Evolutionary conservation across 2,888 invertebrate genomes (phyloP), one percentile per base, ranked within the genome.

Genomic region (Ypsolopha sequella): DNA sequence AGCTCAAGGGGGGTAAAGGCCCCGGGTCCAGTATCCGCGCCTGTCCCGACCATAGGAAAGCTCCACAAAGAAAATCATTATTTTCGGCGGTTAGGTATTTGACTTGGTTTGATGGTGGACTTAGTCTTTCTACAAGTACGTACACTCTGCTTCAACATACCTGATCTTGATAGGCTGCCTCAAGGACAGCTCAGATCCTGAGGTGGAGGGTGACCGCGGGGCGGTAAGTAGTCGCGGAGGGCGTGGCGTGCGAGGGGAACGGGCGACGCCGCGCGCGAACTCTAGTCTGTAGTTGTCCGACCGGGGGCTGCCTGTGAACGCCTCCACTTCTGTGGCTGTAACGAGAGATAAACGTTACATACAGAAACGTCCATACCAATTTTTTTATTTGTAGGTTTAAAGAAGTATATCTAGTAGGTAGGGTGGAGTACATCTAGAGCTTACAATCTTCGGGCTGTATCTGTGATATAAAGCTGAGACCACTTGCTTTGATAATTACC

Each of bases 201-300:
- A 80, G 51, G 76, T 70, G 61, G 79, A 78, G 35, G 80, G 78
- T 7, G 73, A 68, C 41, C 76, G 65, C 4, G 81, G 55, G 51
- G 79, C 73, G 56, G 74, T 14, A 13, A 80, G 68, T 39, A 80
- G 68, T 53, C 84, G 79, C 55, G 84, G 85, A 2, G 85, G 75
- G 62, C 80, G 78, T 50, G 81, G 80, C 8, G 68, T 62, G 52
- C 56, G 54, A 7, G 56, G 57, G 14, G 88, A 88, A 60, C 89
- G 85, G 0, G 88, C 86, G 60, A 70, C 73, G n/a, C 92, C 92
- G 60, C 91, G 89, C 35, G 92, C 92, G 84, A 93, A 92, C 80
- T 92, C 91, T 72, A 89, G 88, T 62, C 93, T 86, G 77, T 93
- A 92, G 86, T 93, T 93, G 73, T 91, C 91, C 0, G 84, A 86